Evolutionary conservation across 2,113 vertebrate genomes (phyloP).

Genomic region (Arizona elegans): DNA sequence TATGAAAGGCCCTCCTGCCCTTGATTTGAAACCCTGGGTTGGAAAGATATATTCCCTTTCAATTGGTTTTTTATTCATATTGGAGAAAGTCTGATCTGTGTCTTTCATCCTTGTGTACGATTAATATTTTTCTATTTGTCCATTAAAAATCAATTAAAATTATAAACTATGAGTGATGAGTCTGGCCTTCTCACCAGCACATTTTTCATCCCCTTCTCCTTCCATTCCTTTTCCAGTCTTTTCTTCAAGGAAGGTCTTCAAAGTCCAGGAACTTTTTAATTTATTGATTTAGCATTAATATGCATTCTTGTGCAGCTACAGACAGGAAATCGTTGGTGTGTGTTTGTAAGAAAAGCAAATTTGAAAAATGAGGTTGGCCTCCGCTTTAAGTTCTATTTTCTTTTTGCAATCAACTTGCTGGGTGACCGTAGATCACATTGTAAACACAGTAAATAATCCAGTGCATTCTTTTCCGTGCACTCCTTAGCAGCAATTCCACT

Average conservation of each 20-base stretch:
- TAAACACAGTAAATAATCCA: background rate
- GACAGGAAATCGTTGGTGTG: background rate
- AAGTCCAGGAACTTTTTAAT: background rate
- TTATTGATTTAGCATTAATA: background rate
- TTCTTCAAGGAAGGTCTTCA: background rate
- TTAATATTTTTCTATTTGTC: no score
- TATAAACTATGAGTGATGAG: background rate
- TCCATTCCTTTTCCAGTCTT: background rate
- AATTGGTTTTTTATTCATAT: background rate
- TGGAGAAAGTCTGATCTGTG: background rate
- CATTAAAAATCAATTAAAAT: no score
- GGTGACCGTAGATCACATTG: background rate
- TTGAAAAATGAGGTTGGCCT: background rate
- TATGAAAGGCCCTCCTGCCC: background rate
- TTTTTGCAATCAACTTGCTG: background rate
- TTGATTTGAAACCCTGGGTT: background rate
- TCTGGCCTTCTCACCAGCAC: background rate
- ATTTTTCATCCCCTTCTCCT: background rate
- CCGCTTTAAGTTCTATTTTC: background rate
- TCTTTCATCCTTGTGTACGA: background rate
- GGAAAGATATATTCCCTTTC: background rate
- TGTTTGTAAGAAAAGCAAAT: background rate
- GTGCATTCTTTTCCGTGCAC: background rate
- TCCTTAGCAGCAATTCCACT: background rate
- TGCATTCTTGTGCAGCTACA: background rate